Evolutionary conservation across 1,140 invertebrate species (phyloP).

Genomic region (Triops cancriformis): DNA sequence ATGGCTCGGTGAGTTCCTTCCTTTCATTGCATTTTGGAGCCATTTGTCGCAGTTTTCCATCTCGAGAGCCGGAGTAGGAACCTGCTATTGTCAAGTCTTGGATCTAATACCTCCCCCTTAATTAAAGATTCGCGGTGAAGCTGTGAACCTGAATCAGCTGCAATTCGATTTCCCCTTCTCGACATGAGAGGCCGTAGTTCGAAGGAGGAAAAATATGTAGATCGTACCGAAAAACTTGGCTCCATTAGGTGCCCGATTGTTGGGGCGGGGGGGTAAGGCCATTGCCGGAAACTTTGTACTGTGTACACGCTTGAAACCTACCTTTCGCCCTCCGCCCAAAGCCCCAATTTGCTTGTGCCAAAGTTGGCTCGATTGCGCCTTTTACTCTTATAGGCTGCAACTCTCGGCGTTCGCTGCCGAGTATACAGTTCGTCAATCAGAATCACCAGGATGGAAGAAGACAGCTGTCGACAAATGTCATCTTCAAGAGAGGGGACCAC

Average conservation of each 20-base stretch:
- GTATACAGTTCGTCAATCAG: background rate
- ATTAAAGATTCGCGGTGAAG: constrained; percentile 9
- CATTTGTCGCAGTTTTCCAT: background rate
- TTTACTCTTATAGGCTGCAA: background rate
- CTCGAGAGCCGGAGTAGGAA: background rate
- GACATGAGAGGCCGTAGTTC: background rate
- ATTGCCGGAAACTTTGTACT: background rate
- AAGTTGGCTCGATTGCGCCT: background rate
- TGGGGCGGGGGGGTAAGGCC: background rate
- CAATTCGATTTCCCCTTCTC: background rate
- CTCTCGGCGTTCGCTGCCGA: background rate
- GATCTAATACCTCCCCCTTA: background rate
- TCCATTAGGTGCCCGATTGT: background rate
- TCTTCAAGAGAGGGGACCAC: background rate
- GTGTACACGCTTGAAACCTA: background rate
- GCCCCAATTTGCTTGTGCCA: background rate
- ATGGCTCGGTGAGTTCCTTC: background rate
- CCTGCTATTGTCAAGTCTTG: background rate
- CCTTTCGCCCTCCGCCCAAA: background rate
- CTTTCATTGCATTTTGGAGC: background rate
- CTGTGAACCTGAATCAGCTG: background rate
- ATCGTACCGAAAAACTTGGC: background rate
- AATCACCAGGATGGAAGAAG: background rate
- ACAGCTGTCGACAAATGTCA: constrained; percentile 13
- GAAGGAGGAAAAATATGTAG: background rate